Evolutionary conservation across 2,797 vertebrate species (phyloP), one percentile per base, ranked within the genome.

Genomic region (Cyclopterus lumpus): DNA sequence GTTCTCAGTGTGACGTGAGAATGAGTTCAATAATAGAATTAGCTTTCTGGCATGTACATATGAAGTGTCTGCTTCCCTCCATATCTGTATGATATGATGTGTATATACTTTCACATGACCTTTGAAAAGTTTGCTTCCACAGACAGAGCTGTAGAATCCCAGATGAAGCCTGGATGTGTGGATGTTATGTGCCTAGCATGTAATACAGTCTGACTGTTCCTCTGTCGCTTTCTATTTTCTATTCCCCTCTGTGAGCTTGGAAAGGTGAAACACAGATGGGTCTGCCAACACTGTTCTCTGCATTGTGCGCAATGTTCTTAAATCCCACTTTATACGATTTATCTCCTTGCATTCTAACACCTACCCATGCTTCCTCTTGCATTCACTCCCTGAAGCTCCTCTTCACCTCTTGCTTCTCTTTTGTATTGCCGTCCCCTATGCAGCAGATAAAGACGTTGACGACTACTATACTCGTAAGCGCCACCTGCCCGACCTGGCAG

Each of bases 391-490:
- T 59, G 32, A 51, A 65, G 65, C 63, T 68, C 48, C 67, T 74
- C 71, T 61, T 89, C 70, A 82, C 71, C 46, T 60, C 32, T 75
- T 60, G 70, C 49, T 60, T 79, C 30, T 79, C 4, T 55, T 36
- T 62, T 71, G 20, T 55, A 49, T 81, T 40, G 67, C 72, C 70
- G 0, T 85, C 53, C 86, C 55, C 55, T 91, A 78, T 76, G 80
- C 94, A 98, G 98, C 96, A 64, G 98, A 99, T 92, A 99, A 99
- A 92, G 98, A 99, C 9, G 96, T 97, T 1, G 98, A 99, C 0
- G 98, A 99, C 22, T 99, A 99, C 93, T 99, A 99, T 89, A 96
- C 94, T 91, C 95, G 97, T 69, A 96, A 98, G 86, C 94, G 97
- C 67, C 97, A 99, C 87, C 95, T 99, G 84, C 98, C 98, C 0